Conservation (phyloP, 2,797 vertebrate species). For the Tokudaia tokunoshimensis region DNA sequence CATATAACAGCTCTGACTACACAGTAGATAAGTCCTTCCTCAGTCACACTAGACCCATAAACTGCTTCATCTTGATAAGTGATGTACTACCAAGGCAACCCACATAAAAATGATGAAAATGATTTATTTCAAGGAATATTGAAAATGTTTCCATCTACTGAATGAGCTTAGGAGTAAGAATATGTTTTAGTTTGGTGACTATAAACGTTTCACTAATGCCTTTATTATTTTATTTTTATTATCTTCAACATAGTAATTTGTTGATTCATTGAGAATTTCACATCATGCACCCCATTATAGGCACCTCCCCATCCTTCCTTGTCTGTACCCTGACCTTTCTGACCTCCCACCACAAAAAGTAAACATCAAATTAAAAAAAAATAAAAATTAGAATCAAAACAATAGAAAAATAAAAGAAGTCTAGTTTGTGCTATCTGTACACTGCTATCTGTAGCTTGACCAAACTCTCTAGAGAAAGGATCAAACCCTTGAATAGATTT, state of each 20-base stretch:
- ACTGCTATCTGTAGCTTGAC: background rate
- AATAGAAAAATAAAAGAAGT: background rate
- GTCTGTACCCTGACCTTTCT: background rate
- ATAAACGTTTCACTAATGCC: background rate
- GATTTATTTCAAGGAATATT: conserved; percentile 24
- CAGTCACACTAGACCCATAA: too few relatives aligned
- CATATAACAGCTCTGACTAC: background rate
- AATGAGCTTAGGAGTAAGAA: background rate
- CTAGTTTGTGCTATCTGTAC: background rate
- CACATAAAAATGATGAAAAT: background rate
- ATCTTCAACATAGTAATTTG: background rate
- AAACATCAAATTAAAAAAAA: background rate
- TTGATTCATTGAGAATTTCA: background rate
- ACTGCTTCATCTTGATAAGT: background rate
- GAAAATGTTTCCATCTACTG: background rate
- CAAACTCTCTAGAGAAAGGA: background rate
- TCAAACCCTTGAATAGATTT: background rate
- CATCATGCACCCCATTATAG: background rate
- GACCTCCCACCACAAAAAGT: background rate
- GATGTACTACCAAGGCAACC: conserved; percentile 18
- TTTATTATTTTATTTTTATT: background rate
- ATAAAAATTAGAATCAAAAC: background rate
- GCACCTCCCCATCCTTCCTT: background rate
- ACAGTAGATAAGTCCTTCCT: conserved; percentile 36
- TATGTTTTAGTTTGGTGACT: background rate